Percentiles rank a stretch among this genome's conserved stretches.
Conservation (phyloP, 2,888 invertebrate genomes). For the Dromius quadrimaculatus region DNA sequence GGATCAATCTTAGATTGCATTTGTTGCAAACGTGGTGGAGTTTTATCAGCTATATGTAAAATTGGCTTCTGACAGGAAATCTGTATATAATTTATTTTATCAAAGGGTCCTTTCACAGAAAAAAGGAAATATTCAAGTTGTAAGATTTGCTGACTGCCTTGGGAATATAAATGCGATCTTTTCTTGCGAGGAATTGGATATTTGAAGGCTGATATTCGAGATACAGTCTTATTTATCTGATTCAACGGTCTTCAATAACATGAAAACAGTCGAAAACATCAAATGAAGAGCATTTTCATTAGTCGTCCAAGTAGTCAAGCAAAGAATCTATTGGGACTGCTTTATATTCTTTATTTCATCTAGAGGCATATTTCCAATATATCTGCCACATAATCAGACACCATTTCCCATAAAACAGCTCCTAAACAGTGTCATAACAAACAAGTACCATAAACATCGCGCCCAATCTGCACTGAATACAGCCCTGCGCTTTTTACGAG, state of each 20-base stretch:
- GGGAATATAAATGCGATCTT: no score
- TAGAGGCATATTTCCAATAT: neutral
- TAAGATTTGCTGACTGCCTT: no score
- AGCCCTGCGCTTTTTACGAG: constrained; percentile 27
- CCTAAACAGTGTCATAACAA: constrained; percentile 7
- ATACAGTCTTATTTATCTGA: no score
- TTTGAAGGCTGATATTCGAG: no score
- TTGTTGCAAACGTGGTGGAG: neutral
- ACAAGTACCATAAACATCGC: neutral
- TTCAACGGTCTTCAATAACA: no score
- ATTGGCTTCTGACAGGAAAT: constrained; percentile 15
- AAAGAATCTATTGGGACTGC: neutral
- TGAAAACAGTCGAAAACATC: no score
- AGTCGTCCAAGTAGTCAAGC: no score
- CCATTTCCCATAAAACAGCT: neutral
- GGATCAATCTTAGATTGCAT: constrained; percentile 37
- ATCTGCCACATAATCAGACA: constrained; percentile 3
- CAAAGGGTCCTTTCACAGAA: no score
- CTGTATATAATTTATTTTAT: constrained; percentile 37
- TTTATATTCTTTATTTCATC: neutral
- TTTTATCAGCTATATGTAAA: constrained; percentile 24
- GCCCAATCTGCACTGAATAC: constrained; percentile 14
- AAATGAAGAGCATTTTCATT: no score
- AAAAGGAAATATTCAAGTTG: no score
- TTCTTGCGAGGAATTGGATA: no score